Conservation (phyloP, 2,797 vertebrate species). For the Labroides dimidiatus region DNA sequence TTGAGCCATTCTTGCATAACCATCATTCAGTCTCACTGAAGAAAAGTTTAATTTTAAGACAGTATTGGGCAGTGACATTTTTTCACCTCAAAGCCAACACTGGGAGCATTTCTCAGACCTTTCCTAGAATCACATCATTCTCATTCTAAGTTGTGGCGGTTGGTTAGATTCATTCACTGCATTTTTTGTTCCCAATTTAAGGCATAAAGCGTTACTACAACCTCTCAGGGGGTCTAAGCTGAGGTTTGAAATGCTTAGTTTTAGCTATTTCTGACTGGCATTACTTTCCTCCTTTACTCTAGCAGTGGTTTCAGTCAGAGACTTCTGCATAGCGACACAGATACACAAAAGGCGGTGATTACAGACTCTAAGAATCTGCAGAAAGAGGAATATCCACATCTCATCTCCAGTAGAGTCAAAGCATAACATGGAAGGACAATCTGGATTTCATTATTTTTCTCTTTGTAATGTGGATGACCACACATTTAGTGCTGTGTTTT, state of each 20-base stretch:
- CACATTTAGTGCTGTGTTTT: slow-evolving; percentile 65
- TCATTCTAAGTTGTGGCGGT: slow-evolving; percentile 52
- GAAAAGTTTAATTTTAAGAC: slow-evolving; percentile 44
- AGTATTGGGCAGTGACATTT: slow-evolving; percentile 48
- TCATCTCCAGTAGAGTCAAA: slow-evolving; percentile 34
- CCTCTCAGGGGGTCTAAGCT: slow-evolving; percentile 52
- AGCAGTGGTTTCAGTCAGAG: slow-evolving; percentile 47
- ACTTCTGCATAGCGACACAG: slow-evolving; percentile 42
- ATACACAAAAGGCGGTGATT: slow-evolving; percentile 61
- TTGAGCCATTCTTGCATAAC: slow-evolving; percentile 46
- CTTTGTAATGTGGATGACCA: slow-evolving; percentile 43
- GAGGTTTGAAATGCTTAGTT: slow-evolving; percentile 63
- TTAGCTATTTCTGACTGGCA: slow-evolving; percentile 44
- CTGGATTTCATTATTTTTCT: slow-evolving; percentile 68
- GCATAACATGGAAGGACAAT: slow-evolving; percentile 53
- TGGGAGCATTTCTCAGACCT: slow-evolving; percentile 21
- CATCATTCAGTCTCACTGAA: slow-evolving; percentile 29
- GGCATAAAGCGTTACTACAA: slow-evolving; percentile 56
- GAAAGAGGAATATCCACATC: slow-evolving; percentile 46
- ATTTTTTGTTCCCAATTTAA: slow-evolving; percentile 58
- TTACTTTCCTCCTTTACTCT: slow-evolving; percentile 53
- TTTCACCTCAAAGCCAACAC: slow-evolving; percentile 54
- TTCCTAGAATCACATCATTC: slow-evolving; percentile 61
- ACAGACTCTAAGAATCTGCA: slow-evolving; percentile 50
- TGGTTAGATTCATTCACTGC: slow-evolving; percentile 62